Conservation (phyloP, 2,113 vertebrate genomes). For the Planiliza haematocheilus region DNA sequence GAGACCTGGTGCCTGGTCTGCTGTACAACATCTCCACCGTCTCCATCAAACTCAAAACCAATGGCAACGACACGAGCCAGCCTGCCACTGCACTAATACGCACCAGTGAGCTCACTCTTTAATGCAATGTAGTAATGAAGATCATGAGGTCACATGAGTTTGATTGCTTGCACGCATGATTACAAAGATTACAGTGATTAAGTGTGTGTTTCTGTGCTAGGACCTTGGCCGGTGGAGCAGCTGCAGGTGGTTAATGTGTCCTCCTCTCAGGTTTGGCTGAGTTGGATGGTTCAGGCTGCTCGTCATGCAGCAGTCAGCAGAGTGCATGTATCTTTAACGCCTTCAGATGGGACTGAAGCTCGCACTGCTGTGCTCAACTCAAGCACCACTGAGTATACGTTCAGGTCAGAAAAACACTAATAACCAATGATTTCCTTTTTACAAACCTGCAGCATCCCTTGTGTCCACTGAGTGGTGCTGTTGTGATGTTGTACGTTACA, state of each 20-base stretch:
- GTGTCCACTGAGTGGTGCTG: constrained; percentile 44
- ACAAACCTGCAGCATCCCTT: not conserved
- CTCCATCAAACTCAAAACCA: constrained; percentile 92
- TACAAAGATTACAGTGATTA: constrained; percentile 1
- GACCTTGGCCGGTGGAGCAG: constrained; percentile 89
- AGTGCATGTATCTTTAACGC: constrained; percentile 87
- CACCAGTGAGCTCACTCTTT: constrained; percentile 87
- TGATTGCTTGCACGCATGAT: not conserved
- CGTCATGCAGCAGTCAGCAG: constrained; percentile 87
- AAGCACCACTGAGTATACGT: constrained; percentile 86
- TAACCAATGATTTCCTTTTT: too few species aligned
- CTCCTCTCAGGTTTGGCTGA: constrained; percentile 88
- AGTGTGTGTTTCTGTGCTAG: constrained; percentile 72
- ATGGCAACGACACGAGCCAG: constrained; percentile 95
- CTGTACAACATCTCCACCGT: constrained; percentile 98
- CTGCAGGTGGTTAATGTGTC: constrained; percentile 90
- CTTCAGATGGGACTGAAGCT: constrained; percentile 79
- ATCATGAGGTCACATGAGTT: not conserved
- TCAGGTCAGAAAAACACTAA: constrained; percentile 85
- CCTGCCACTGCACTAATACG: constrained; percentile 89
- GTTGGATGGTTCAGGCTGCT: constrained; percentile 88
- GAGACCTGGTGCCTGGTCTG: constrained; percentile 88
- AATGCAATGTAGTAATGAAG: not conserved
- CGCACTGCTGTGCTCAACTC: constrained; percentile 86
- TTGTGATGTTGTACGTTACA: not conserved